Evolutionary conservation across 2,888 invertebrate species (phyloP).

Genomic region (Trypoxylon attenuatum): DNA sequence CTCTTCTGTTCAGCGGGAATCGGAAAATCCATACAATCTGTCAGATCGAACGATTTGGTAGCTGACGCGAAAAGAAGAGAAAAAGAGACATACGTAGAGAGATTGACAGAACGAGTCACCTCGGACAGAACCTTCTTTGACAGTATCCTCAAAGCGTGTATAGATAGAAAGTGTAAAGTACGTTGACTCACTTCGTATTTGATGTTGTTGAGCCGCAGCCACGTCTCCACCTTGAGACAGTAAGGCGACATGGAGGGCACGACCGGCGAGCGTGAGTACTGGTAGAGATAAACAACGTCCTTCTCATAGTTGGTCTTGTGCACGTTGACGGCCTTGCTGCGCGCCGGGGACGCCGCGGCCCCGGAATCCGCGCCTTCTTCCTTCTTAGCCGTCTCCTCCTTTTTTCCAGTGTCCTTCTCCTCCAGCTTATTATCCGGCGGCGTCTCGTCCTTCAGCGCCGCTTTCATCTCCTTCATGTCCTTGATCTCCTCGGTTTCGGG

Average conservation of each 20-base stretch:
- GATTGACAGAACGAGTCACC: too few relatives aligned
- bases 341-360: slow-evolving; percentile 75
- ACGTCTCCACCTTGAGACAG: slow-evolving; percentile 97
- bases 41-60: too few relatives aligned
- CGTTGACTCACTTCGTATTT: slow-evolving; percentile 90
- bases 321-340: slow-evolving; percentile 85
- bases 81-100: too few relatives aligned
- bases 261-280: slow-evolving; percentile 92
- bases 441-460: slow-evolving; percentile 75
- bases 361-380: slow-evolving; percentile 73
- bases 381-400: slow-evolving; percentile 73
- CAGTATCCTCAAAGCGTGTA: too few relatives aligned
- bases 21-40: too few relatives aligned
- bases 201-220: slow-evolving; percentile 92
- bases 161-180: too few relatives aligned
- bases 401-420: slow-evolving; percentile 70
- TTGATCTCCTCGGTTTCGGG: slow-evolving; percentile 78
- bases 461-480: slow-evolving; percentile 78
- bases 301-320: slow-evolving; percentile 93
- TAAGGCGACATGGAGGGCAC: slow-evolving; percentile 94
- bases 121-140: too few relatives aligned
- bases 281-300: slow-evolving; percentile 95
- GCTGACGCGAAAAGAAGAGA: too few relatives aligned
- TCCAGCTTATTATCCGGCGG: slow-evolving; percentile 70
- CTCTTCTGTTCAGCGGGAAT: too few relatives aligned